A percentile compares a stretch with the other conserved stretches of the same genome.
phyloP scores from a whole-genome alignment of 2,888 invertebrate species.

The Brenthis daphne region DNA sequence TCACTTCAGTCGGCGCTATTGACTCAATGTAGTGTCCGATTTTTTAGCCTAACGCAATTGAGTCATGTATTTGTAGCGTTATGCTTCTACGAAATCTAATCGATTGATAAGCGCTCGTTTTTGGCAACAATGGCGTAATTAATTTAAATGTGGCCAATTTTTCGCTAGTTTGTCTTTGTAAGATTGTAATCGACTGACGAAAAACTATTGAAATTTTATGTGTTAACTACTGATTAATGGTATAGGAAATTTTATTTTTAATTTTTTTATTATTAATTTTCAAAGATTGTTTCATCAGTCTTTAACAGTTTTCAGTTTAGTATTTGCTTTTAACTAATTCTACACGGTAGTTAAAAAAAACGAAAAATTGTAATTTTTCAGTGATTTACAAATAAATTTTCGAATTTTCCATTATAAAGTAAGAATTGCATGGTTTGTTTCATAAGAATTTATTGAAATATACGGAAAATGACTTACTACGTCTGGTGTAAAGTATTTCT shows the following conservation, averaged over 20 bases:
- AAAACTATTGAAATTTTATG: constrained; percentile 24
- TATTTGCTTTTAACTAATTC: constrained; percentile 3
- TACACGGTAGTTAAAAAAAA: neutral
- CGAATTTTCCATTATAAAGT: constrained; percentile 16
- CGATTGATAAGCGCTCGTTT: constrained; percentile 56
- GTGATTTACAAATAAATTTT: neutral
- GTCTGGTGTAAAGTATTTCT: constrained; percentile 12
- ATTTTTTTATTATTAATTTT: constrained; percentile 1
- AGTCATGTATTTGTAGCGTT: constrained; percentile 72
- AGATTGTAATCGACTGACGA: constrained; percentile 25
- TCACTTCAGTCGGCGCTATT: constrained; percentile 66
- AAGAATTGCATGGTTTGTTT: constrained; percentile 14
- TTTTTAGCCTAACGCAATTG: constrained; percentile 74
- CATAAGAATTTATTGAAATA: constrained; percentile 6
- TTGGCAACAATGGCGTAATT: constrained; percentile 55
- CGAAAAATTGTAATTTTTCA: constrained; percentile 1
- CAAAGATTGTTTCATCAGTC: constrained; percentile 28
- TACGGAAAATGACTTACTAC: constrained; percentile 16
- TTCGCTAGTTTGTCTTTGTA: constrained; percentile 31
- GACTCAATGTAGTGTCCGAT: constrained; percentile 74
- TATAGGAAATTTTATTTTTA: constrained; percentile 2
- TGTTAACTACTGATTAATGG: constrained; percentile 19
- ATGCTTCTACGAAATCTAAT: constrained; percentile 56
- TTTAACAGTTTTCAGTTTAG: neutral
- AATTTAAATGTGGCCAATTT: constrained; percentile 36